Conservation (phyloP, 2,888 invertebrate genomes). For the Melieria picta region DNA sequence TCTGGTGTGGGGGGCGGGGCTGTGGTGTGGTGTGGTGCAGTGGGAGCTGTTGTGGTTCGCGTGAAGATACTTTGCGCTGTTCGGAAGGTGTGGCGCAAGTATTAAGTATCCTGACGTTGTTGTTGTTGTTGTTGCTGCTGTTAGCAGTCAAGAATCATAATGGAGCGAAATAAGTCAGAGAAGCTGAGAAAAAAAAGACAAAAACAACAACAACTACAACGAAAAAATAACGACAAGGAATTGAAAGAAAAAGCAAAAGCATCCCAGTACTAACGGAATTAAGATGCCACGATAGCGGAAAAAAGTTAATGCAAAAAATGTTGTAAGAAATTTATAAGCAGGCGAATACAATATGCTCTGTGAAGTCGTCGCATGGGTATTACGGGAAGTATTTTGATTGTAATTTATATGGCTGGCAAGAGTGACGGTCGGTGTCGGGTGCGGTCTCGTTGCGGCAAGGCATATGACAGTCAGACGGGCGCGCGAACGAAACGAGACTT, state of each 20-base stretch:
- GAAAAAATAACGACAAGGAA: not conserved
- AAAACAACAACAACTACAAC: not conserved
- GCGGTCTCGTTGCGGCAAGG: too few relatives aligned
- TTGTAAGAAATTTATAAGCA: slow-evolving; percentile 16
- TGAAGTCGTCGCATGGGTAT: slow-evolving; percentile 13
- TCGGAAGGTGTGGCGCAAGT: slow-evolving; percentile 11
- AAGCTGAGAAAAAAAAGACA: slow-evolving; percentile 5
- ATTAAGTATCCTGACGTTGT: not conserved
- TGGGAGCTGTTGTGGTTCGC: slow-evolving; percentile 11
- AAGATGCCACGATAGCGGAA: slow-evolving; percentile 42
- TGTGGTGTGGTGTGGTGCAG: not conserved
- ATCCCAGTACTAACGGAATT: slow-evolving; percentile 32
- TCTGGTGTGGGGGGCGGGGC: not conserved
- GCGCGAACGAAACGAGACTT: too few relatives aligned
- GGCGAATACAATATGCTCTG: slow-evolving; percentile 20
- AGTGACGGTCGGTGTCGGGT: too few relatives aligned
- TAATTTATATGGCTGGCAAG: slow-evolving; percentile 13
- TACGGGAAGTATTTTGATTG: slow-evolving; percentile 26
- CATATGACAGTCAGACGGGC: too few relatives aligned
- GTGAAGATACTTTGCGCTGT: slow-evolving; percentile 15
- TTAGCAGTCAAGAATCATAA: slow-evolving; percentile 37
- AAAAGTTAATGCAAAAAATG: slow-evolving; percentile 29
- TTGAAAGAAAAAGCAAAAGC: not conserved
- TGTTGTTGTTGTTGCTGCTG: slow-evolving; percentile 20
- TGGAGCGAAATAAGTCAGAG: slow-evolving; percentile 37